These are phyloP conservation scores for Etheostoma nigrum DNA, from an alignment of 2,797 vertebrate genomes.

Conservation along the genomic window DNA sequence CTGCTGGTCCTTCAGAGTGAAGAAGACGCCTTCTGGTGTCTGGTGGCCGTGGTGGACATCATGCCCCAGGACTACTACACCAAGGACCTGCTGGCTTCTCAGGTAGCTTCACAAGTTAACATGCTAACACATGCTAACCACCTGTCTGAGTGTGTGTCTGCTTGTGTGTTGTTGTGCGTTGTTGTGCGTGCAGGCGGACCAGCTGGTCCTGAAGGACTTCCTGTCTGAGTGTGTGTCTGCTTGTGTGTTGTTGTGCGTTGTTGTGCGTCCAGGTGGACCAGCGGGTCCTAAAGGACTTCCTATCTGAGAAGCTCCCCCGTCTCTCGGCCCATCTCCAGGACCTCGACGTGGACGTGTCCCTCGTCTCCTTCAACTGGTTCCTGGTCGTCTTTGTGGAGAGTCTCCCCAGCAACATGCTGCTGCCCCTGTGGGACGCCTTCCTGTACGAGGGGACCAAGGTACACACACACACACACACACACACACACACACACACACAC, in stretches of 20 bases:
- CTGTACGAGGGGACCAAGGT: constrained; percentile 97
- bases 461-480: neutral
- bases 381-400: constrained; percentile 93
- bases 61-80: constrained; percentile 95
- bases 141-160: too few species aligned
- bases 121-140: too few species aligned
- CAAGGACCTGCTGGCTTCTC: constrained; percentile 68
- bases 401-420: constrained; percentile 91
- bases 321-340: constrained; percentile 89
- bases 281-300: constrained; percentile 93
- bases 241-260: too few species aligned
- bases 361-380: constrained; percentile 97
- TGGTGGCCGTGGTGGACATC: constrained; percentile 93
- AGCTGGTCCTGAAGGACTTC: too few species aligned
- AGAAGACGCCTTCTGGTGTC: constrained; percentile 95
- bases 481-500: too few species aligned
- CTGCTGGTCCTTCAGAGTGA: constrained; percentile 92
- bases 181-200: too few species aligned
- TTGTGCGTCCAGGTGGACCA: constrained; percentile 87
- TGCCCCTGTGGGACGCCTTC: constrained; percentile 95
- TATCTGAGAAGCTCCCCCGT: constrained; percentile 92
- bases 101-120: too few species aligned
- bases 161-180: too few species aligned
- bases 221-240: too few species aligned
- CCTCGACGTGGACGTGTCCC: constrained; percentile 88